Evolutionary conservation across 2,888 invertebrate genomes (phyloP).

Genomic region (Eretmocerus hayati): DNA sequence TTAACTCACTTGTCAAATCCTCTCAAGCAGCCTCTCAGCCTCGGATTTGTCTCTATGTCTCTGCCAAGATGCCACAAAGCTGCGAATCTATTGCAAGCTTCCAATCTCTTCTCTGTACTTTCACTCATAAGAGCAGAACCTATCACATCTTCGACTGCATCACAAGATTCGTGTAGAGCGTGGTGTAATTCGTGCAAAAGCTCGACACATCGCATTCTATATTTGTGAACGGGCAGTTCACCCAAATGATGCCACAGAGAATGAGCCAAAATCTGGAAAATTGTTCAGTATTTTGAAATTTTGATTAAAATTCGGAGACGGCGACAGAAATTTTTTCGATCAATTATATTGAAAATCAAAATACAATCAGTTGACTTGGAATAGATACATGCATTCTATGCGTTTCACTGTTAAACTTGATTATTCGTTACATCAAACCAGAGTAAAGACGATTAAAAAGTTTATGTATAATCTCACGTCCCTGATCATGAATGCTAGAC

Average conservation of each 20-base stretch:
- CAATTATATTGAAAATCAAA: too few relatives aligned
- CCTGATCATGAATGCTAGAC: too few relatives aligned
- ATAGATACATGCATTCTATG: too few relatives aligned
- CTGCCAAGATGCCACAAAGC: slow-evolving; percentile 72
- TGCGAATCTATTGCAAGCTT: slow-evolving; percentile 59
- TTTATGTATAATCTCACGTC: too few relatives aligned
- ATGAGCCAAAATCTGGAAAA: slow-evolving; percentile 55
- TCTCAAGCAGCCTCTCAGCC: slow-evolving; percentile 47
- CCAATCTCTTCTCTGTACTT: slow-evolving; percentile 48
- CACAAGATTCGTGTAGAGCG: slow-evolving; percentile 42
- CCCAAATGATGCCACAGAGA: slow-evolving; percentile 68
- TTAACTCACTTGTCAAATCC: slow-evolving; percentile 57
- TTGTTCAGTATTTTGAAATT: background rate
- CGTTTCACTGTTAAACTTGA: too few relatives aligned
- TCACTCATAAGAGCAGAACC: slow-evolving; percentile 49
- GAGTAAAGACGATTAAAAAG: too few relatives aligned
- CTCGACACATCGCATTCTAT: slow-evolving; percentile 58
- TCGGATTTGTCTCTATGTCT: slow-evolving; percentile 54
- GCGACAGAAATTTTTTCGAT: background rate
- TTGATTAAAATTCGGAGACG: background rate
- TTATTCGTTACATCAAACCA: too few relatives aligned
- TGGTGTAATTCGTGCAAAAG: slow-evolving; percentile 74
- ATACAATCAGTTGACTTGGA: too few relatives aligned
- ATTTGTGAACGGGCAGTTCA: slow-evolving; percentile 51
- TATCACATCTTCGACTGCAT: slow-evolving; percentile 66